Base-by-base conservation (phyloP, 2,797 vertebrate species). In the Champsocephalus esox region DNA sequence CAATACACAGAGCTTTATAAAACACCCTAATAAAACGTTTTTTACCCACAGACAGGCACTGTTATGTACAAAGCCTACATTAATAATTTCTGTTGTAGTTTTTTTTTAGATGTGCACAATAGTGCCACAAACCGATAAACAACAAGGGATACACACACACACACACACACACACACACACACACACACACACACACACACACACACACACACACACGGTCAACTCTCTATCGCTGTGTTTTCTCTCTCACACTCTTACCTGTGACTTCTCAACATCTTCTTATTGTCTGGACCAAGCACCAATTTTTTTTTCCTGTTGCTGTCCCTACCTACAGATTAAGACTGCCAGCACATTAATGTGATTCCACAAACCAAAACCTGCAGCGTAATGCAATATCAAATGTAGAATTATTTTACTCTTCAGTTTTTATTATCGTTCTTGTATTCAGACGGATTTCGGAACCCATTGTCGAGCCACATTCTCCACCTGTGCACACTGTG, bases 401-500 rank as follows among this genome's bases (percentile, higher is more conserved):
- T 21, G 1, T 13, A 11, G 3, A 49, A 49, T 63, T 7, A 14
- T 14, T 3, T 63, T 54, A 8, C 10, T 9, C 14, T 44, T 12
- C 5, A 55, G 9, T 73, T 79, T 73, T n/a, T 57, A 9, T 63
- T 34, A 13, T 44, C 49, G 60, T 2, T 2, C 3, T 68, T 59
- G 9, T 58, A 56, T 72, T 77, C 3, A 70, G 57, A 54, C 21
- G 16, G 12, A 7, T 45, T 17, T 10, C 57, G 21, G 21, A 48
- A 79, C 38, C 69, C 34, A 61, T 17, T 51, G 24, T 7, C 12
- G 32, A 28, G 58, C 73, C 54, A 49, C 51, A 43, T 63, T 41
- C 13, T 70, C 43, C 48, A 64, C 61, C 46, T 62, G 65, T 4
- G 2, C 56, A 74, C 65, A 16, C 62, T 66, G 65, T 70, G 64